These are phyloP conservation scores for Heterotilapia buettikoferi DNA, from an alignment of 2,113 vertebrate genomes.

Conservation along the genomic window DNA sequence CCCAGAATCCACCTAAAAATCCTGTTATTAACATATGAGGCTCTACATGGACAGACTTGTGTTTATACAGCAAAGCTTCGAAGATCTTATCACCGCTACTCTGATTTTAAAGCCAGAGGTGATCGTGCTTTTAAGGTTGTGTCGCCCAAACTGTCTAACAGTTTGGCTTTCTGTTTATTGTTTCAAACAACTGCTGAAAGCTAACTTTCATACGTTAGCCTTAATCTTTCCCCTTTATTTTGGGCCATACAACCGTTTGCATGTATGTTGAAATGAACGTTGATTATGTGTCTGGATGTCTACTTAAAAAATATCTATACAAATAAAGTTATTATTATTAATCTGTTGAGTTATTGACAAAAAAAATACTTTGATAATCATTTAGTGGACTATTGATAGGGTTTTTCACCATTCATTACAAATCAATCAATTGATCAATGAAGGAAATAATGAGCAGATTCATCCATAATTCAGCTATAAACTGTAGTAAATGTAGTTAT, in stretches of 20 bases:
- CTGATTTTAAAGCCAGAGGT: not conserved
- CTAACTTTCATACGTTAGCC: not conserved
- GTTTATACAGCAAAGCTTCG: fast-evolving
- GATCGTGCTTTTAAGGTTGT: not conserved
- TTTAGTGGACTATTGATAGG: not conserved
- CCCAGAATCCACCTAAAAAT: not conserved
- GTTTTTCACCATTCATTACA: not conserved
- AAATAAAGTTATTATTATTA: not conserved
- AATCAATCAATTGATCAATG: not conserved
- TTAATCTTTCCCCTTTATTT: not conserved
- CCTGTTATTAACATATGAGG: not conserved
- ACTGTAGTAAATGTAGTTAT: not conserved
- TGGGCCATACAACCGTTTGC: too few relatives aligned
- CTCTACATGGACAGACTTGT: not conserved
- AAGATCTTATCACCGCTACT: not conserved
- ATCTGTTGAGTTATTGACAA: not conserved
- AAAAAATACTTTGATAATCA: not conserved
- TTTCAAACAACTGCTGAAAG: not conserved
- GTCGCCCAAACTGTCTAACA: not conserved
- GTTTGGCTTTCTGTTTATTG: not conserved
- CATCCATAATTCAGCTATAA: not conserved
- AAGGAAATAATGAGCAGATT: not conserved
- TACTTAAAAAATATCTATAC: not conserved
- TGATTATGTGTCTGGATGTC: not conserved
- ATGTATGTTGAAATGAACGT: not conserved